Percentiles rank a stretch among this genome's conserved stretches.
Conservation (phyloP, 2,888 invertebrate genomes). For the Nebria brevicollis region DNA sequence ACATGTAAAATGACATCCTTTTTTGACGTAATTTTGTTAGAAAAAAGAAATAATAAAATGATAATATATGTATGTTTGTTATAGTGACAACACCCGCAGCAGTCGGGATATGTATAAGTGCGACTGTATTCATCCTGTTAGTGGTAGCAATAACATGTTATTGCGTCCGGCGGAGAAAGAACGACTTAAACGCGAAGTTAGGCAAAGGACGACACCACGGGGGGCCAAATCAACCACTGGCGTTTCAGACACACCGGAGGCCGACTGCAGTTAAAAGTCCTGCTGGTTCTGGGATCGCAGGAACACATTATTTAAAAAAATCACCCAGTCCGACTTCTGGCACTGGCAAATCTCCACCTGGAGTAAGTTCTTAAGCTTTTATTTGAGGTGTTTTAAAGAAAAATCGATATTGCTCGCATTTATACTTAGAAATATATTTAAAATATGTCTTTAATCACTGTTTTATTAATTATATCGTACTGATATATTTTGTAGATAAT, state of each 20-base stretch:
- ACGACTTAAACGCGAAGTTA: slow-evolving; percentile 49
- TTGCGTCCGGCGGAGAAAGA: slow-evolving; percentile 70
- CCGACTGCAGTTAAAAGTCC: slow-evolving; percentile 89
- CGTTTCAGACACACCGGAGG: slow-evolving; percentile 77
- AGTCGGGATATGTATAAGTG: slow-evolving; percentile 72
- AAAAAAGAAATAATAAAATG: too few relatives aligned
- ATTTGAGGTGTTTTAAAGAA: not conserved
- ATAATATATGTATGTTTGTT: slow-evolving; percentile 50
- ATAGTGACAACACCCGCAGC: slow-evolving; percentile 68
- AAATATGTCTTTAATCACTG: too few relatives aligned
- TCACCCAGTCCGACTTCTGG: slow-evolving; percentile 85
- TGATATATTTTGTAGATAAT: too few relatives aligned
- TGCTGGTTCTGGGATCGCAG: slow-evolving; percentile 69
- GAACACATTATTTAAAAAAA: slow-evolving; percentile 86
- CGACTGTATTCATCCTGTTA: slow-evolving; percentile 68
- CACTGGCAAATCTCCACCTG: slow-evolving; percentile 69
- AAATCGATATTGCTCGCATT: not conserved
- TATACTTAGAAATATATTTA: not conserved
- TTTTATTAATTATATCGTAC: too few relatives aligned
- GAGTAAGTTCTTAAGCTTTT: slow-evolving; percentile 56
- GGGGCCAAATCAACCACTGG: slow-evolving; percentile 70
- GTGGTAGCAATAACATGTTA: slow-evolving; percentile 73
- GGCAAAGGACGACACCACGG: slow-evolving; percentile 57
- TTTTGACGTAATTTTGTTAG: too few relatives aligned
- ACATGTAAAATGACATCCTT: too few relatives aligned